A percentile compares a stretch with the other conserved stretches of the same genome.
These are phyloP conservation scores for Brachypteracias leptosomus DNA, from an alignment of 2,113 vertebrate species.

Conservation along the genomic window DNA sequence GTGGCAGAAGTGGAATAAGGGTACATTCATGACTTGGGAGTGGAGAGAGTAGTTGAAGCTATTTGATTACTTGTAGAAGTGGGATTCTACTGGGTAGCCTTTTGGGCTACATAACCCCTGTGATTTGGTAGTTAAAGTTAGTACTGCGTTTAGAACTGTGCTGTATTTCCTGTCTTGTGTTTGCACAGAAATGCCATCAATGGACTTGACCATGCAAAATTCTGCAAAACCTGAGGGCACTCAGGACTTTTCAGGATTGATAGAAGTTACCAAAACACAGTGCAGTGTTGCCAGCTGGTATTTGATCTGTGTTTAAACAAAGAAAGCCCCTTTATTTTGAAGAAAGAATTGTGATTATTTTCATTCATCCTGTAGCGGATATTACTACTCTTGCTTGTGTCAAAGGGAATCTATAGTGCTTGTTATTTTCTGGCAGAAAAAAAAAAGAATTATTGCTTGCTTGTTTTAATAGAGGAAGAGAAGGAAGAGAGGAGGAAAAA, in stretches of 20 bases:
- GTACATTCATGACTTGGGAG: not conserved
- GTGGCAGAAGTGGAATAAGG: not conserved
- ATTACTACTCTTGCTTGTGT: not conserved
- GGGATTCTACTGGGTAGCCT: not conserved
- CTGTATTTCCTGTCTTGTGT: not conserved
- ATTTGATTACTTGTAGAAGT: not conserved
- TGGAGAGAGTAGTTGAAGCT: not conserved
- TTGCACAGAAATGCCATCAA: not conserved
- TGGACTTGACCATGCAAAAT: not conserved
- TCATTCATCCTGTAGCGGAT: fast-evolving
- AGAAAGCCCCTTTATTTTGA: not conserved
- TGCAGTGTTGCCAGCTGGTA: not conserved
- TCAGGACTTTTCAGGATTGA: not conserved
- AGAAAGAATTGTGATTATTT: not conserved
- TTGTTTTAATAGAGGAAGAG: not conserved
- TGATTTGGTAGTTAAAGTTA: not conserved
- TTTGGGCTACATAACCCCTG: not conserved
- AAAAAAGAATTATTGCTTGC: not conserved
- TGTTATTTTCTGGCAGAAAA: not conserved
- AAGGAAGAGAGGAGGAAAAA: not conserved
- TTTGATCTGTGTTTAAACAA: not conserved
- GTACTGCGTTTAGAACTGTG: not conserved
- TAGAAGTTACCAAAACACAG: not conserved
- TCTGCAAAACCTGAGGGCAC: not conserved
- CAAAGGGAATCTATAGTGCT: not conserved